A percentile compares a stretch with the other conserved stretches of the same genome.
These are phyloP conservation scores for Dromaius novaehollandiae DNA, from an alignment of 2,113 vertebrate species.

Conservation along the genomic window DNA sequence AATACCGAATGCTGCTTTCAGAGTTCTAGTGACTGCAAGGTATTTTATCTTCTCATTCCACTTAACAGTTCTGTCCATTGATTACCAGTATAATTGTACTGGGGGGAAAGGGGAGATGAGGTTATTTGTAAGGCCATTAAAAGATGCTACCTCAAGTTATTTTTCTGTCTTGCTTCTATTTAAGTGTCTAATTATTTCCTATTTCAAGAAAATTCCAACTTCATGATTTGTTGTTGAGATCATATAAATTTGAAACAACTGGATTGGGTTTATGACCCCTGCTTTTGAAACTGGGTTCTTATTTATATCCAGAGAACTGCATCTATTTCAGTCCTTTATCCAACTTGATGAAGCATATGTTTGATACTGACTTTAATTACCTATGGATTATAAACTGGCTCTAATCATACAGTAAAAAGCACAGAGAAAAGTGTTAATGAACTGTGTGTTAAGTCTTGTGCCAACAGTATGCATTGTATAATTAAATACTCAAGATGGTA, in stretches of 20 bases:
- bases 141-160: neutral
- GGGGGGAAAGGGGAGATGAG: neutral
- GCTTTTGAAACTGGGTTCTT: neutral
- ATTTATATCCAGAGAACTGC: neutral
- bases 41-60: neutral
- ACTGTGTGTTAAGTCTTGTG: neutral
- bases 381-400: neutral
- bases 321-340: neutral
- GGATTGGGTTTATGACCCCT: neutral
- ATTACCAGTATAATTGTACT: neutral
- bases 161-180: neutral
- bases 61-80: neutral
- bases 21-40: neutral
- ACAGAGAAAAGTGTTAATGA: neutral
- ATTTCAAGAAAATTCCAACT: neutral
- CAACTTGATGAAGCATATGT: neutral
- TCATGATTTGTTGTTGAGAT: neutral
- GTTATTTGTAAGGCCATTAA: neutral
- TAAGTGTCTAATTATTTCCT: neutral
- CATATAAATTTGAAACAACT: neutral
- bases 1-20: neutral
- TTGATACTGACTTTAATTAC: neutral
- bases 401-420: neutral
- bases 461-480: neutral
- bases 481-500: neutral